Evolutionary conservation across 2,113 vertebrate species (phyloP).

Genomic region (Cephalopholis sonnerati): DNA sequence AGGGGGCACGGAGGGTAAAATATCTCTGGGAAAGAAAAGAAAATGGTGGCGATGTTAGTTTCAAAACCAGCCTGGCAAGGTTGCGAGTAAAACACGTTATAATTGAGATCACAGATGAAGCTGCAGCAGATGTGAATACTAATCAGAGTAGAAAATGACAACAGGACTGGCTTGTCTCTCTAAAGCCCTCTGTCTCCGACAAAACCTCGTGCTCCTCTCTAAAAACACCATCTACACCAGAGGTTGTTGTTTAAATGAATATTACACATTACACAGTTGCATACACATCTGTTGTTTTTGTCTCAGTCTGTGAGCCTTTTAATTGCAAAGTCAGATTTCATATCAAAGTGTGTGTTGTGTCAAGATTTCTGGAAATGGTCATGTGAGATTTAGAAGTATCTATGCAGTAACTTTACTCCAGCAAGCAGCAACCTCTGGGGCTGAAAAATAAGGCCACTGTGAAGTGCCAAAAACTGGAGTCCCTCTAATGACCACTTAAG

Average conservation of each 20-base stretch:
- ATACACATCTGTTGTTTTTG: too few relatives aligned
- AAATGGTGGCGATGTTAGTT: conserved; percentile 40
- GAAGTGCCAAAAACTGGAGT: too few relatives aligned
- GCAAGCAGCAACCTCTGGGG: too few relatives aligned
- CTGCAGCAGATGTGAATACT: conserved; percentile 47
- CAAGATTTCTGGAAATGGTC: too few relatives aligned
- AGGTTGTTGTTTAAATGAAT: not conserved
- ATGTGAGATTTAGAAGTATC: too few relatives aligned
- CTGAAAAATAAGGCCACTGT: too few relatives aligned
- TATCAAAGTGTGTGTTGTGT: too few relatives aligned
- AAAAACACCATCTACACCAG: not conserved
- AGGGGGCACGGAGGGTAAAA: conserved; percentile 44
- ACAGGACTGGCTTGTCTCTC: not conserved
- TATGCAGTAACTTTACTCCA: too few relatives aligned
- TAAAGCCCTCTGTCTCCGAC: conserved; percentile 2
- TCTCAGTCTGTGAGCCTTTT: too few relatives aligned
- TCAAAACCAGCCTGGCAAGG: conserved; percentile 34
- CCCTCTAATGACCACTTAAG: too few relatives aligned
- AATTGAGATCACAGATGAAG: conserved; percentile 46
- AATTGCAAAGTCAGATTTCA: too few relatives aligned
- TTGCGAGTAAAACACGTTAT: conserved; percentile 25
- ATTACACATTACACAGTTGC: too few relatives aligned
- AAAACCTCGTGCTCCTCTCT: conserved; percentile 17
- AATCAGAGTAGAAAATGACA: conserved; percentile 23
- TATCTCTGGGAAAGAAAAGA: conserved; percentile 51